Percentiles rank a stretch among this genome's conserved stretches.
Evolutionary conservation across 2,797 vertebrate species (phyloP).

Genomic region (Sus cebifrons): DNA sequence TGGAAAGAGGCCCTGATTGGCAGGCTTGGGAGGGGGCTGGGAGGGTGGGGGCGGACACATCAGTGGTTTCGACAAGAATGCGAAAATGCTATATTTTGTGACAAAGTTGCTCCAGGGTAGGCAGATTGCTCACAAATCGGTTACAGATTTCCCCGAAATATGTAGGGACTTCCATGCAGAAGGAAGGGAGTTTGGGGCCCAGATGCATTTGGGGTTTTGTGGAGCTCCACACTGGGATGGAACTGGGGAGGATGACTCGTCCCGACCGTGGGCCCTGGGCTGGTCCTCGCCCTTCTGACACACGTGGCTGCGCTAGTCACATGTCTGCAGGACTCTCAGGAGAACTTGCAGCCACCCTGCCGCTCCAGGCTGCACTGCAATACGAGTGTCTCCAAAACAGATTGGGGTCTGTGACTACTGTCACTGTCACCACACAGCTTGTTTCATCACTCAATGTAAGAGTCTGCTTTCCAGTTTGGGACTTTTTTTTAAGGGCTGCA

Average conservation of each 20-base stretch:
- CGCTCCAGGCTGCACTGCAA: background rate
- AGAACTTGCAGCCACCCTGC: background rate
- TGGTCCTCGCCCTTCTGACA: background rate
- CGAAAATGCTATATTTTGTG: slow-evolving; percentile 83
- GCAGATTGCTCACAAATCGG: slow-evolving; percentile 83
- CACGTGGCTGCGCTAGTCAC: accelerated
- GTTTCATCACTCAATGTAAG: background rate
- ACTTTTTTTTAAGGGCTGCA: too few species aligned
- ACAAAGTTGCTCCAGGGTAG: slow-evolving; percentile 84
- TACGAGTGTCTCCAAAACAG: background rate
- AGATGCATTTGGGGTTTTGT: background rate
- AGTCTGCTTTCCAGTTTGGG: background rate
- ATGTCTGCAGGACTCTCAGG: too few species aligned
- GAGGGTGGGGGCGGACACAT: slow-evolving; percentile 45
- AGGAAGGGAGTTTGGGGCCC: slow-evolving; percentile 9
- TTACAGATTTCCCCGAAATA: slow-evolving; percentile 84
- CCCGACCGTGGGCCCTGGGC: background rate
- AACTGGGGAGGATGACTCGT: accelerated
- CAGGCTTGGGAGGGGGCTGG: slow-evolving; percentile 41
- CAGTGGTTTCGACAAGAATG: slow-evolving; percentile 86
- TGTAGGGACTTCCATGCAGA: slow-evolving; percentile 63
- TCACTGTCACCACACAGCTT: accelerated
- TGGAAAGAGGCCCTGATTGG: slow-evolving; percentile 66
- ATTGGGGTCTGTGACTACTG: background rate
- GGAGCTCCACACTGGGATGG: background rate